Evolutionary conservation across 1,140 invertebrate genomes (phyloP).

Genomic region (Psilanteris sp.): DNA sequence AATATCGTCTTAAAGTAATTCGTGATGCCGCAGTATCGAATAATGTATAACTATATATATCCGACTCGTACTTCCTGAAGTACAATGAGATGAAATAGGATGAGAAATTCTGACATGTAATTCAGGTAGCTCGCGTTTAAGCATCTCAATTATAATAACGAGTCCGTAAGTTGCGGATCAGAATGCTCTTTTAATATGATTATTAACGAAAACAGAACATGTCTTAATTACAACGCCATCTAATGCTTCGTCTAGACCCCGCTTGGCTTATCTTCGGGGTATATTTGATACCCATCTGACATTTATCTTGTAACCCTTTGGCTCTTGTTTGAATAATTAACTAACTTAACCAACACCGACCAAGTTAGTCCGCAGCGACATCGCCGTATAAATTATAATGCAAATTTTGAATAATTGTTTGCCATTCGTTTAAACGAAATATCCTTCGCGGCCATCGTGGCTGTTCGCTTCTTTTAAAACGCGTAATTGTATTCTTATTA

Average conservation of each 20-base stretch:
- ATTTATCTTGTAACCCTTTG: conserved; percentile 56
- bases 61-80: conserved; percentile 32
- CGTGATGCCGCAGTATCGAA: conserved; percentile 74
- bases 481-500: conserved; percentile 2
- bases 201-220: conserved; percentile 29
- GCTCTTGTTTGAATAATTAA: conserved; percentile 52
- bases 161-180: conserved; percentile 5
- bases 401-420: conserved; percentile 41
- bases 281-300: conserved; percentile 44
- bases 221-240: conserved; percentile 30
- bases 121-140: conserved; percentile 28
- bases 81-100: conserved; percentile 54
- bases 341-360: conserved; percentile 15
- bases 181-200: conserved; percentile 20
- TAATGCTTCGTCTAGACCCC: conserved; percentile 4
- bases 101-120: conserved; percentile 32
- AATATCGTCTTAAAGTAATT: conserved; percentile 71
- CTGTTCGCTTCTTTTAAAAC: no score
- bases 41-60: conserved; percentile 75
- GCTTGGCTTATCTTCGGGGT: conserved; percentile 17
- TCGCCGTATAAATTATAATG: conserved; percentile 22
- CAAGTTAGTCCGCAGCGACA: conserved; percentile 18
- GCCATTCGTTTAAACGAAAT: conserved; percentile 10
- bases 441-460: conserved; percentile 6
- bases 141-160: conserved; percentile 30